phyloP scores from a whole-genome alignment of 2,797 vertebrate genomes.

The Ataeniobius toweri region DNA sequence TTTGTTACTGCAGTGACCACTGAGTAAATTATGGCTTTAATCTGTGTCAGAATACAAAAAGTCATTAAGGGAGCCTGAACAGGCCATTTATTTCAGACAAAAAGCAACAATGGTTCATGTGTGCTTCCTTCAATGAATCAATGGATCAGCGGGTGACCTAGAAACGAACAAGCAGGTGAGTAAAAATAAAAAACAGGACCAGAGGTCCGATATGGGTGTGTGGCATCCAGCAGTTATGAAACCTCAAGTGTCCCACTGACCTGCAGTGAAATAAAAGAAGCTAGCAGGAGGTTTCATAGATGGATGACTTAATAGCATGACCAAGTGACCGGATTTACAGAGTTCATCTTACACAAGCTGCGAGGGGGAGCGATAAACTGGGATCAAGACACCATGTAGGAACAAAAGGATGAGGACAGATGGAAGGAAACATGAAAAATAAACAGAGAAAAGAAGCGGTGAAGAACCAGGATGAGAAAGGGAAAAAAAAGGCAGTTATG shows the following conservation, averaged over 20 bases:
- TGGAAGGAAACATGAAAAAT: neutral
- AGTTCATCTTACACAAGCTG: constrained; percentile 45
- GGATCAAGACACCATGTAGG: neutral
- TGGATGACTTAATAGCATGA: constrained; percentile 25
- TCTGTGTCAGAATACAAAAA: neutral
- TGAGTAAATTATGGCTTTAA: neutral
- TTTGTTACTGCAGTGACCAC: neutral
- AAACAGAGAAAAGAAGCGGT: neutral
- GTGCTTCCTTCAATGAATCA: neutral
- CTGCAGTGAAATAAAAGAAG: constrained; percentile 46
- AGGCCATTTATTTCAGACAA: constrained; percentile 5
- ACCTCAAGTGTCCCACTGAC: constrained; percentile 57
- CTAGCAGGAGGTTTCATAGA: constrained; percentile 24
- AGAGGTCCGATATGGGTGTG: neutral
- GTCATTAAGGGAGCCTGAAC: neutral
- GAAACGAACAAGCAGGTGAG: constrained; percentile 30
- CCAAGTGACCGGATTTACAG: constrained; percentile 33
- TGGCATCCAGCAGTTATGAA: constrained; percentile 38
- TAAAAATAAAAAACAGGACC: neutral
- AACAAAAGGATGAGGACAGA: neutral
- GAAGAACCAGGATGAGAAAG: neutral
- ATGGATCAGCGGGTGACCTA: constrained; percentile 17
- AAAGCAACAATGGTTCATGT: neutral
- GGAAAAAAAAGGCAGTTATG: accelerated
- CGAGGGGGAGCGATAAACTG: constrained; percentile 1